These are phyloP conservation scores for Sinopyrophorus schimmeli DNA, from an alignment of 2,888 invertebrate species.

Conservation along the genomic window DNA sequence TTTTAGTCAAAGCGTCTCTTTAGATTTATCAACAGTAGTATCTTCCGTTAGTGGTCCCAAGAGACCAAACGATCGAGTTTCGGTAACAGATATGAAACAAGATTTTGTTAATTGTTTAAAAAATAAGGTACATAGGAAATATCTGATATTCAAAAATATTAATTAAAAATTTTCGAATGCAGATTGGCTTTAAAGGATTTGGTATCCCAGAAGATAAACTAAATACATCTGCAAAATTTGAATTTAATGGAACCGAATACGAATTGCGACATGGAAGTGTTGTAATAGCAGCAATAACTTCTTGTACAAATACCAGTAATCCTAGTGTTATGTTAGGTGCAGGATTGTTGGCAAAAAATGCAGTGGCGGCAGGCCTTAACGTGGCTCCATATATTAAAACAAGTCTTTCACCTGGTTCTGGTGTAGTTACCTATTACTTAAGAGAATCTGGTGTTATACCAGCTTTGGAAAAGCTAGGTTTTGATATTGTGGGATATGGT, in stretches of 20 bases:
- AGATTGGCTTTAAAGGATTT: conserved; percentile 93
- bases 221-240: conserved; percentile 69
- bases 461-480: conserved; percentile 83
- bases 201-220: conserved; percentile 73
- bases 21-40: conserved; percentile 87
- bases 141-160: neutral
- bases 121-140: conserved; percentile 75
- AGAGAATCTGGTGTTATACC: conserved; percentile 91
- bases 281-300: conserved; percentile 96
- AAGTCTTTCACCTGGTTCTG: conserved; percentile 79
- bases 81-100: conserved; percentile 84
- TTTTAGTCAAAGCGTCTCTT: conserved; percentile 80
- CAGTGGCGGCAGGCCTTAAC: conserved; percentile 84
- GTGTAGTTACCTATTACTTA: conserved; percentile 54
- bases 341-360: conserved; percentile 89
- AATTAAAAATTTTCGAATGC: conserved; percentile 45
- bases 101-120: conserved; percentile 86
- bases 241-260: conserved; percentile 80
- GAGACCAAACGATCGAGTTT: conserved; percentile 93
- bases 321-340: conserved; percentile 98
- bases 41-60: conserved; percentile 97
- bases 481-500: conserved; percentile 96
- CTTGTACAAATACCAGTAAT: conserved; percentile 97
- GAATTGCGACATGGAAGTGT: conserved; percentile 87
- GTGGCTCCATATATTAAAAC: conserved; percentile 96